Conservation (phyloP, 1,140 invertebrate species). For the Aphidius ervi region DNA sequence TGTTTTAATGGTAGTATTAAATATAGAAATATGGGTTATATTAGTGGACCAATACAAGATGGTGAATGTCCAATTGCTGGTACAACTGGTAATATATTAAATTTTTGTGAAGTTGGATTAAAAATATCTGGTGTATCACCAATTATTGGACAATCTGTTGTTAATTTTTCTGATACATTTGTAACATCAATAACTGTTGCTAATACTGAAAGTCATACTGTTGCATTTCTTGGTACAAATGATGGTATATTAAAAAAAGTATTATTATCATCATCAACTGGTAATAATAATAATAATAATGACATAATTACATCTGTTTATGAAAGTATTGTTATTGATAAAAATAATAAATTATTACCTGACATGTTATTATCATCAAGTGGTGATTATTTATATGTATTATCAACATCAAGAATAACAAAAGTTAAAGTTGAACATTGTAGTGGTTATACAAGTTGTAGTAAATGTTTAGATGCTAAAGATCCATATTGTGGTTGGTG, state of each 20-base stretch:
- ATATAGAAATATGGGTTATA: conserved; percentile 88
- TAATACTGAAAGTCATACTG: conserved; percentile 82
- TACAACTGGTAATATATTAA: conserved; percentile 82
- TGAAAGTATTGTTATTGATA: conserved; percentile 70
- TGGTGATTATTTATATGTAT: conserved; percentile 70
- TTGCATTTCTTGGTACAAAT: conserved; percentile 86
- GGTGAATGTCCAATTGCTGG: conserved; percentile 83
- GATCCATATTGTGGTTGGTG: conserved; percentile 99
- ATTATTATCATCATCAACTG: conserved; percentile 61
- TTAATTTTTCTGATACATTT: conserved; percentile 76
- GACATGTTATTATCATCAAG: conserved; percentile 77
- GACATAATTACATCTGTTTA: conserved; percentile 63
- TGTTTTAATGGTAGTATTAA: conserved; percentile 93
- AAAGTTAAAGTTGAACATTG: conserved; percentile 93
- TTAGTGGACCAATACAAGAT: conserved; percentile 85
- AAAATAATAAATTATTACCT: conserved; percentile 70
- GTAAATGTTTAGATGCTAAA: conserved; percentile 80
- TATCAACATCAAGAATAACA: conserved; percentile 71
- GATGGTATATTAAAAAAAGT: conserved; percentile 78
- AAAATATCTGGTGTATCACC: conserved; percentile 87
- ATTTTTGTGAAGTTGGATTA: conserved; percentile 87
- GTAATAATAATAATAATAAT: too few species aligned
- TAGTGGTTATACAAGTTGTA: conserved; percentile 82
- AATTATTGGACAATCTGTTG: conserved; percentile 67
- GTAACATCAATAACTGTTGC: conserved; percentile 77